Evolutionary conservation across 2,113 vertebrate genomes (phyloP).

Genomic region (Elephas maximus): DNA sequence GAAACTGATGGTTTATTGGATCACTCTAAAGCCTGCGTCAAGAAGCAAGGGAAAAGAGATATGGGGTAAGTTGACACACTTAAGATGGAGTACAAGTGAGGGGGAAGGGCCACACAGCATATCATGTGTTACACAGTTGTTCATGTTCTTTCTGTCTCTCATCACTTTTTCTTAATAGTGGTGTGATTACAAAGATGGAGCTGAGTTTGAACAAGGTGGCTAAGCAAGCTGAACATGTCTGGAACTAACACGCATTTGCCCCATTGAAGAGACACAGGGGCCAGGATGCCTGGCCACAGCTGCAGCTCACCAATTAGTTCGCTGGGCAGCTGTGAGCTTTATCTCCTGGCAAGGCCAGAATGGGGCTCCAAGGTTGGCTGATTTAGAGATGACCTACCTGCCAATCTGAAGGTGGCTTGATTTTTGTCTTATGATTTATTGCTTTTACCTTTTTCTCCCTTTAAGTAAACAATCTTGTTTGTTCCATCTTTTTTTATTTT

Average conservation of each 20-base stretch:
- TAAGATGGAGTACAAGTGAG: neutral
- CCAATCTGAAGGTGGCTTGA: neutral
- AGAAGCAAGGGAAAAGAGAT: neutral
- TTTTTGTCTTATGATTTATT: neutral
- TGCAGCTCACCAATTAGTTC: neutral
- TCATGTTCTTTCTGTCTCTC: neutral
- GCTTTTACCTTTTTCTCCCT: neutral
- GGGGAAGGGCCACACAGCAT: neutral
- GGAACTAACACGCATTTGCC: neutral
- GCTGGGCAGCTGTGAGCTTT: neutral
- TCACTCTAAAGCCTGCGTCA: neutral
- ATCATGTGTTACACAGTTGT: neutral
- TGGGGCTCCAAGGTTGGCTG: neutral
- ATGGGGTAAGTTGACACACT: neutral
- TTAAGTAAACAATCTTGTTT: neutral
- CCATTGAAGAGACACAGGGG: neutral
- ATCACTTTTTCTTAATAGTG: neutral
- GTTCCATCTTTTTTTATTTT: neutral
- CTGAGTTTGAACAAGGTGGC: neutral
- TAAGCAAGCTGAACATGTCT: neutral
- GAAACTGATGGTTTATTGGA: neutral
- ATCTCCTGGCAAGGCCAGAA: neutral
- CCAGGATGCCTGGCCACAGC: neutral
- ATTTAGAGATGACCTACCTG: neutral
- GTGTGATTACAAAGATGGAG: neutral